These are phyloP conservation scores for Leptinotarsa rubiginosa DNA, from an alignment of 2,888 invertebrate species.

Conservation along the genomic window DNA sequence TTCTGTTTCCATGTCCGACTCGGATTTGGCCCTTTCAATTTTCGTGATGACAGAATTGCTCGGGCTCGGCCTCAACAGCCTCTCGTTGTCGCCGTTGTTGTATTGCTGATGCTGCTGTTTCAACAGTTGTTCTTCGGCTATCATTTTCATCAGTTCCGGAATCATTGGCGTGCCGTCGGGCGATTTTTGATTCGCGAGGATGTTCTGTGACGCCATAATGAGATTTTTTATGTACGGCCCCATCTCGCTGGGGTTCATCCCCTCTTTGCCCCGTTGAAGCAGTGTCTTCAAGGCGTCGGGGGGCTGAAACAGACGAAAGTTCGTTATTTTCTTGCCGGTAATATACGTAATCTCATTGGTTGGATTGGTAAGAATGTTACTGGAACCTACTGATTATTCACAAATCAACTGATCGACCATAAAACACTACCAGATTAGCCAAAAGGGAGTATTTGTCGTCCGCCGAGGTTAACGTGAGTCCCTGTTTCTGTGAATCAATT, in stretches of 20 bases:
- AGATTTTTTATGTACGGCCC: constrained; percentile 71
- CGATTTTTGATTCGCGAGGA: constrained; percentile 57
- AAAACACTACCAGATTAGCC: too few species aligned
- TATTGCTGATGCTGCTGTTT: constrained; percentile 57
- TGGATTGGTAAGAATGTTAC: too few species aligned
- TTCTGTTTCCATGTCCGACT: constrained; percentile 65
- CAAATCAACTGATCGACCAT: too few species aligned
- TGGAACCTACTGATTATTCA: too few species aligned
- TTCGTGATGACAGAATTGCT: constrained; percentile 64
- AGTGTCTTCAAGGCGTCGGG: constrained; percentile 69
- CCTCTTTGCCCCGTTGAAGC: constrained; percentile 67
- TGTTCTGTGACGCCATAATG: constrained; percentile 63
- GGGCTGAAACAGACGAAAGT: constrained; percentile 41
- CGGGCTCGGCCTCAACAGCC: constrained; percentile 62
- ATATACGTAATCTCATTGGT: too few species aligned
- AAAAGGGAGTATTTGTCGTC: too few species aligned
- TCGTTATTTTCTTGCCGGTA: background rate
- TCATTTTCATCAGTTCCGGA: constrained; percentile 71
- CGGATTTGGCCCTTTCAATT: constrained; percentile 60
- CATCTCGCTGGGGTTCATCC: constrained; percentile 55
- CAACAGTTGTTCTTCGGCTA: constrained; percentile 70
- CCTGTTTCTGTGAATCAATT: too few species aligned
- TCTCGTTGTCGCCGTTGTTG: constrained; percentile 61
- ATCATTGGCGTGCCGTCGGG: constrained; percentile 64
- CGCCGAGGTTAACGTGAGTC: too few species aligned